phyloP scores from a whole-genome alignment of 2,797 vertebrate genomes.

The Aphelocoma californica region DNA sequence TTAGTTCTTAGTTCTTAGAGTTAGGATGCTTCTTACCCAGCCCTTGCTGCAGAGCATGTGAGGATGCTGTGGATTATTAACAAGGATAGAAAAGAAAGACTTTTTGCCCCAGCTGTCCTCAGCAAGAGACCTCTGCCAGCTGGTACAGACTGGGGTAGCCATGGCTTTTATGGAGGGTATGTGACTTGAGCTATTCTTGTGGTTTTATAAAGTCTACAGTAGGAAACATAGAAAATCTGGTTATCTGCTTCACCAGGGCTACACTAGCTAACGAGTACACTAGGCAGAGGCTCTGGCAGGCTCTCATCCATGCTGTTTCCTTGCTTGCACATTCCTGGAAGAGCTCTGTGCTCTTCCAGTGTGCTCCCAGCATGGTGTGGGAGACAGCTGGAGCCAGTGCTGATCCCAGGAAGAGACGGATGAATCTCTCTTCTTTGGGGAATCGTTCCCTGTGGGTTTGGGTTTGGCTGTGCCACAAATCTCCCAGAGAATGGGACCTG shows the following conservation, averaged over 20 bases:
- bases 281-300: background rate
- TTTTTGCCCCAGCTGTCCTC: background rate
- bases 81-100: background rate
- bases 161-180: background rate
- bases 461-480: background rate
- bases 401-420: background rate
- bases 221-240: background rate
- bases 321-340: background rate
- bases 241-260: background rate
- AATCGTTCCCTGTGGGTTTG: accelerated
- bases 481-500: background rate
- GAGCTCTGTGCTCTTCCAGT: background rate
- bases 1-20: background rate
- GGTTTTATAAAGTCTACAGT: background rate
- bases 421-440: background rate
- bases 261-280: background rate
- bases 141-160: background rate
- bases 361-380: background rate
- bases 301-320: background rate
- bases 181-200: background rate
- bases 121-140: background rate
- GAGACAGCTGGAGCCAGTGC: background rate
- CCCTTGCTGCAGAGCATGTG: background rate
- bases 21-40: background rate
- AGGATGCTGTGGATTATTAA: background rate